These are phyloP conservation scores for Hemichromis elongatus DNA, from an alignment of 2,113 vertebrate genomes.

Conservation along the genomic window DNA sequence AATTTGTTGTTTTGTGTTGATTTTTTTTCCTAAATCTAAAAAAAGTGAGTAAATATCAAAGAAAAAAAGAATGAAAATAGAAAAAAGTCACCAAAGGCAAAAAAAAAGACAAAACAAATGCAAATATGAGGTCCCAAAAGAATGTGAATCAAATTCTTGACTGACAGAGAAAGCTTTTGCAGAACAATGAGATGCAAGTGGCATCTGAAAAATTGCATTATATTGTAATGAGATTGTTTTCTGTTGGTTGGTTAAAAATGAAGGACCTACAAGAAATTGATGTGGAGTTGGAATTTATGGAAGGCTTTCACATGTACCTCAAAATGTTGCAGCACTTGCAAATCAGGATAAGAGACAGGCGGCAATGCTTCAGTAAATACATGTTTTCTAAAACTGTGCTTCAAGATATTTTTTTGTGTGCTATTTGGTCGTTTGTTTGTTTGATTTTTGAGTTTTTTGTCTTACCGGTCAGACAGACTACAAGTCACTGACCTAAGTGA, in stretches of 20 bases:
- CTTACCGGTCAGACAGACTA: background rate
- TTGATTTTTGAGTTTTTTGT: background rate
- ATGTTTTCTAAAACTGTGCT: background rate
- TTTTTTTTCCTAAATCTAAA: background rate
- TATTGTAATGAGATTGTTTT: background rate
- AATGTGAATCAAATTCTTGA: background rate
- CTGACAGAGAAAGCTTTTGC: background rate
- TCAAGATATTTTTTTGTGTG: background rate
- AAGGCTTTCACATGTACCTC: background rate
- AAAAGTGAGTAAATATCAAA: background rate
- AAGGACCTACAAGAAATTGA: background rate
- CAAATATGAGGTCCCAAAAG: background rate
- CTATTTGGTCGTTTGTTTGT: background rate
- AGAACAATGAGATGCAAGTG: background rate
- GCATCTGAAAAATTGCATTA: background rate
- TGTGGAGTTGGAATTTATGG: background rate
- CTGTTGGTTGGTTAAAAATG: background rate
- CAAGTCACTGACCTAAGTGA: background rate
- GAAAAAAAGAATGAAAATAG: background rate
- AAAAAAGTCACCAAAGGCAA: background rate
- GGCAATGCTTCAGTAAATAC: background rate
- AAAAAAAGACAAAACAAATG: background rate
- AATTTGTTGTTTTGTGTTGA: rapidly evolving
- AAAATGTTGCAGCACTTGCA: background rate
- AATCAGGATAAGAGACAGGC: background rate